Conservation (phyloP, 2,113 vertebrate species). For the Brachypteracias leptosomus region DNA sequence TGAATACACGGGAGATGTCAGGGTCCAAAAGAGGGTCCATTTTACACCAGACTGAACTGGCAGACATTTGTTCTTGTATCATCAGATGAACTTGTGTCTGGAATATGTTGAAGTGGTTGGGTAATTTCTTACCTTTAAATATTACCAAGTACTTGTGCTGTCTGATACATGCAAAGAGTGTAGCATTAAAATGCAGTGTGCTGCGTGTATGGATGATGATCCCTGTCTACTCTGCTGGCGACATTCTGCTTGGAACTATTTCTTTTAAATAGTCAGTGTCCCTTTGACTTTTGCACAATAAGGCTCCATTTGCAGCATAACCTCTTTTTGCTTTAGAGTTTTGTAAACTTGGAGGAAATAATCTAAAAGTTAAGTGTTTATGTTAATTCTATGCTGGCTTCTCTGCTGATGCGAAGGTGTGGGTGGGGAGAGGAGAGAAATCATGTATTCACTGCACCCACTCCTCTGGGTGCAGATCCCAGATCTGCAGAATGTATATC, state of each 20-base stretch:
- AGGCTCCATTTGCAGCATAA: not conserved
- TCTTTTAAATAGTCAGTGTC: conserved; percentile 7
- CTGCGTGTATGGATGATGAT: not conserved
- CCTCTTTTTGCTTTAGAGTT: conserved; percentile 31
- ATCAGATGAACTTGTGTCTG: not conserved
- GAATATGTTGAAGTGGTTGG: not conserved
- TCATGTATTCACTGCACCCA: conserved; percentile 59
- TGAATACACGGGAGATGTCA: not conserved
- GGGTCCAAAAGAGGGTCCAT: not conserved
- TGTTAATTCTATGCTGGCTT: conserved; percentile 55
- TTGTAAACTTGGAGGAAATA: conserved; percentile 37
- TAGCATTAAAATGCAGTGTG: not conserved
- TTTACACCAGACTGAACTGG: not conserved
- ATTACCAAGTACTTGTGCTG: not conserved
- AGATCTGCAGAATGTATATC: conserved; percentile 51
- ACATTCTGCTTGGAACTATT: not conserved
- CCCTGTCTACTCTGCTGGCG: not conserved
- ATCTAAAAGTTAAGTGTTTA: conserved; percentile 44
- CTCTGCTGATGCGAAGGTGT: conserved; percentile 34
- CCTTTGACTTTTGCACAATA: not conserved
- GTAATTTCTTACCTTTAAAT: conserved; percentile 8
- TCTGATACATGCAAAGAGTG: not conserved
- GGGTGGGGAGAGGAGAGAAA: conserved; percentile 60
- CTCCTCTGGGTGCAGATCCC: conserved; percentile 45
- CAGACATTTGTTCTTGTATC: not conserved